Evolutionary conservation across 2,888 invertebrate species (phyloP).

Genomic region (Thereva unica): DNA sequence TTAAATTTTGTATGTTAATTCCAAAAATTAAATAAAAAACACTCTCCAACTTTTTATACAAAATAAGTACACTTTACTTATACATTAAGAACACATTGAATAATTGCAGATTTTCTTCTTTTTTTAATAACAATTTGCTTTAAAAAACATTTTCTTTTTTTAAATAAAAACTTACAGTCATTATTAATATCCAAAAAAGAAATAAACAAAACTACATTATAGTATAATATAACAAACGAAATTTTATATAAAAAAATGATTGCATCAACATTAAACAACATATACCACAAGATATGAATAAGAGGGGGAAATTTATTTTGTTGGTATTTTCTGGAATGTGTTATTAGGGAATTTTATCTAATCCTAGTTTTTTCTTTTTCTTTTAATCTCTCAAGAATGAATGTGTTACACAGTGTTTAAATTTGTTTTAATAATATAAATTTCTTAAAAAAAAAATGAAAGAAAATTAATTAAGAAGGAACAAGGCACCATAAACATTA

Average conservation of each 20-base stretch:
- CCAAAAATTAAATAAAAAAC: too few species aligned
- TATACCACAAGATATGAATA: too few species aligned
- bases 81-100: constrained; percentile 23
- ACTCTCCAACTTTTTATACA: not conserved
- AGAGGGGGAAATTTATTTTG: too few species aligned
- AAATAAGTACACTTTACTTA: constrained; percentile 34
- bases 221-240: constrained; percentile 14
- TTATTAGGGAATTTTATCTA: too few species aligned
- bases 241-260: constrained; percentile 12
- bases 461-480: constrained; percentile 1
- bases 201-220: not conserved
- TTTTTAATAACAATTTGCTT: not conserved
- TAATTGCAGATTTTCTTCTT: constrained; percentile 17
- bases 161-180: too few species aligned
- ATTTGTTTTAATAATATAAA: not conserved
- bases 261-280: constrained; percentile 25
- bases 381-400: constrained; percentile 18
- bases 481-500: constrained; percentile 23
- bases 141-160: too few species aligned
- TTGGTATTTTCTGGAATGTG: too few species aligned
- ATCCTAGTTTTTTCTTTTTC: not conserved
- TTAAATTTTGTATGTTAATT: too few species aligned
- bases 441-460: not conserved
- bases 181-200: too few species aligned
- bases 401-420: constrained; percentile 4